These are phyloP conservation scores for Emmelina monodactyla DNA, from an alignment of 2,888 invertebrate species.

Conservation along the genomic window DNA sequence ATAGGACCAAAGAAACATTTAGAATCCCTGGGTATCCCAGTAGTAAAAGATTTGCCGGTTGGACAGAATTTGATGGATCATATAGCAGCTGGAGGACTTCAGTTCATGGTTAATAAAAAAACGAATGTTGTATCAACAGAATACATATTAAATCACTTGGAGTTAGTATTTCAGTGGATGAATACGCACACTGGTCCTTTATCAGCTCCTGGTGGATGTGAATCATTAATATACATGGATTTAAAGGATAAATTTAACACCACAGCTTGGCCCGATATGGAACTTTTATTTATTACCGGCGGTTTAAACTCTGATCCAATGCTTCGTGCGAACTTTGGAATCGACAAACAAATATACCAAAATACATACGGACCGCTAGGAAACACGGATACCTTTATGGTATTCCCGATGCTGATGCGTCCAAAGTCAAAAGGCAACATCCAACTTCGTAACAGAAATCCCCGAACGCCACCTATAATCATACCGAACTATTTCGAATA, in stretches of 20 bases:
- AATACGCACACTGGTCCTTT: constrained; percentile 60
- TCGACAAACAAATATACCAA: constrained; percentile 48
- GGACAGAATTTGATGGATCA: constrained; percentile 78
- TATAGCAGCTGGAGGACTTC: constrained; percentile 70
- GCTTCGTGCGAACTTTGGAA: constrained; percentile 58
- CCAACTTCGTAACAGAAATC: constrained; percentile 73
- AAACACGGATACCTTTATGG: constrained; percentile 48
- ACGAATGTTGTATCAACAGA: constrained; percentile 34
- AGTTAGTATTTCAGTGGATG: constrained; percentile 62
- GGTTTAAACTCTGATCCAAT: constrained; percentile 57
- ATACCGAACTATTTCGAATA: constrained; percentile 80
- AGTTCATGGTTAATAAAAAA: constrained; percentile 58
- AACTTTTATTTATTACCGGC: constrained; percentile 67
- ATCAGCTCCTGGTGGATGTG: constrained; percentile 72
- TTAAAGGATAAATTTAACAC: constrained; percentile 62
- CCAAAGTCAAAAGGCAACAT: constrained; percentile 76
- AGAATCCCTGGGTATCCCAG: constrained; percentile 57
- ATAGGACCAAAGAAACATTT: constrained; percentile 72
- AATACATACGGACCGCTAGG: constrained; percentile 46
- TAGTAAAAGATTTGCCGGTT: constrained; percentile 66
- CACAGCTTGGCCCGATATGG: constrained; percentile 71
- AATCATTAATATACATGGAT: constrained; percentile 71
- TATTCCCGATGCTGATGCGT: constrained; percentile 75
- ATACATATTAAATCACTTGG: constrained; percentile 42
- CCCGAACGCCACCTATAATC: constrained; percentile 74